Evolutionary conservation across 2,888 invertebrate genomes (phyloP), one percentile per base, ranked within the genome.

Genomic region (Dynastes hyllus): DNA sequence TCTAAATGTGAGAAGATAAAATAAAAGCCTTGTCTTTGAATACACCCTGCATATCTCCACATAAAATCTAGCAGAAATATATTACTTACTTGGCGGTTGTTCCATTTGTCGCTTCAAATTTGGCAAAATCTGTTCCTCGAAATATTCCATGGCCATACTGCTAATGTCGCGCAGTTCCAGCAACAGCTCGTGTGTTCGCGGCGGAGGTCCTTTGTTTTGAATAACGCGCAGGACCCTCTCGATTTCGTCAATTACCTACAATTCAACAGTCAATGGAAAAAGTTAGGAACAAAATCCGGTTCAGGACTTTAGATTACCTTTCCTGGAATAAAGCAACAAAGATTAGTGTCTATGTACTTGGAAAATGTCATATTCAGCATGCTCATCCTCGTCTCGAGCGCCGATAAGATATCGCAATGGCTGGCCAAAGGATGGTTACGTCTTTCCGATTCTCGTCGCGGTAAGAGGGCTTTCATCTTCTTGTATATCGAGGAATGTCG

Each of bases 141-240:
- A 98, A 88, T 98, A 96, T 86, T 98, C 98, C 91, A 98, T 97
- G 0, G 98, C 97, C 96, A 96, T 97, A 80, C 96, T 96, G 51
- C 97, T 97, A 81, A 98, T 95, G 84, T 98, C 98, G 0, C 98
- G 90, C 6, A 98, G 86, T 86, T 98, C 98, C 86, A 97, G 96
- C 0, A 98, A 88, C 9, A 89, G 83, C 82, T 97, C 97, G 86
- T 96, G 95, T 0, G 96, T 94, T 0, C 96, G 91, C 4, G 94
- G 92, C 0, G 95, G 95, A 0, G 94, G 94, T 73, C 92, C 91
- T 0, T 91, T 90, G 11, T 91, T 91, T 83, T 94, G 93, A 22
- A 97, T 93, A 58, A 94, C 89, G 13, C 89, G 88, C 11, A 98
- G 89, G 0, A 98, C 94, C 78, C 93, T 91, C 82, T 92, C 92